Evolutionary conservation across 2,113 vertebrate species (phyloP), one percentile per base, ranked within the genome.

Genomic region (Takifugu bimaculatus): DNA sequence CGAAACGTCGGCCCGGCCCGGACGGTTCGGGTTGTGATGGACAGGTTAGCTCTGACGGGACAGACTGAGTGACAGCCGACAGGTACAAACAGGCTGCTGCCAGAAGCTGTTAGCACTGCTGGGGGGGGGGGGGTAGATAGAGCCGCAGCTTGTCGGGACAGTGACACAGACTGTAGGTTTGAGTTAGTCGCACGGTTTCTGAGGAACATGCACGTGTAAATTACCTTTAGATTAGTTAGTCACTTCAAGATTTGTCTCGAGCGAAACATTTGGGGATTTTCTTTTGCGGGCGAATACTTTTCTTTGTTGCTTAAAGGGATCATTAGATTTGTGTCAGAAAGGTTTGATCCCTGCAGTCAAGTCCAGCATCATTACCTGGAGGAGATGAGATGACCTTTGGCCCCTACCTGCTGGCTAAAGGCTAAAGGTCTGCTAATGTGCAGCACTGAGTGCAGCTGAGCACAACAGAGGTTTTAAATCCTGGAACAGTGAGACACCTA

Each of bases 401-500:
- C 60, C 29, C 14, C 45, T 26, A 64, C 32, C 63, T 67, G 48
- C 50, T 29, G 63, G 45, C 52, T 67, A n/a, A 72, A 65, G 53
- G 60, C 63, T 59, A 66, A 6, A 5, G 43, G 27, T 57, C 69
- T 65, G 66, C 50, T 70, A 75, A 44, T 62, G 62, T 70, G 70
- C 54, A 54, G 53, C 71, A 74, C 27, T 77, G 55, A 20, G 56
- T 63, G 54, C 14, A 4, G 25, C 63, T 42, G 11, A 29, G 29
- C 6, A 1, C 7, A 13, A 47, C 11, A 4, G 26, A 26, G 26
- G 20, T 14, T 12, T 1, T 15, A 66, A 81, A 32, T 14, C 13
- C 28, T 20, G 4, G 54, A n/a, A 4, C 32, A 73, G 74, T 57
- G 82, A 79, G 85, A 79, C 87, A 70, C 74, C 85, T 85, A 54